phyloP scores from a whole-genome alignment of 2,113 vertebrate species.

The Lucifuga dentata region DNA sequence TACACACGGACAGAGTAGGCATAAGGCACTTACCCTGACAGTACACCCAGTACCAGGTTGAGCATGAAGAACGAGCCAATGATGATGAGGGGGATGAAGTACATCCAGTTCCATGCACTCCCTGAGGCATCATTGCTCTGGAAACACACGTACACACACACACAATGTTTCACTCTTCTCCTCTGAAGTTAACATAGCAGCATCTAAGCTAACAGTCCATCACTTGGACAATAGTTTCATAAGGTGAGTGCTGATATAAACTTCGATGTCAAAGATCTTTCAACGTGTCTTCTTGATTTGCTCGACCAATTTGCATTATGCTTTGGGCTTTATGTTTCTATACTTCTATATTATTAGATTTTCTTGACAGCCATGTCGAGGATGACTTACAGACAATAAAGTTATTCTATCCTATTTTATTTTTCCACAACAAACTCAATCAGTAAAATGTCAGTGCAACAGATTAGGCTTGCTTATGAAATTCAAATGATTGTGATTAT shows the following conservation, averaged over 20 bases:
- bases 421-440: too few species aligned
- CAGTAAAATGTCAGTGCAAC: not conserved
- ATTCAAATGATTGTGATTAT: too few species aligned
- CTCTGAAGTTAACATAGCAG: not conserved
- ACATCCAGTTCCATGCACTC: conserved; percentile 96
- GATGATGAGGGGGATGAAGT: conserved; percentile 97
- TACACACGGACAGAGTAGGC: conserved; percentile 18
- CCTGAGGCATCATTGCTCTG: conserved; percentile 97
- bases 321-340: too few species aligned
- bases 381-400: too few species aligned
- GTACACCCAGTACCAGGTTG: conserved; percentile 94
- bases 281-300: not conserved
- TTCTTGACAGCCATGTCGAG: too few species aligned
- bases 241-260: conserved; percentile 1
- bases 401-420: too few species aligned
- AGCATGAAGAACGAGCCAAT: conserved; percentile 98
- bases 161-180: conserved; percentile 23
- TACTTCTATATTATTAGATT: too few species aligned
- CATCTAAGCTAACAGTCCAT: conserved; percentile 13
- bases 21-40: conserved; percentile 88
- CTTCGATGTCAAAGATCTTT: conserved; percentile 1
- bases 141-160: conserved; percentile 47
- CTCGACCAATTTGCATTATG: too few species aligned
- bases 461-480: not conserved
- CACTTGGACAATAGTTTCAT: conserved; percentile 14